These are phyloP conservation scores for Acrocyrtus sp. DNA, from an alignment of 2,888 invertebrate genomes.

Conservation along the genomic window DNA sequence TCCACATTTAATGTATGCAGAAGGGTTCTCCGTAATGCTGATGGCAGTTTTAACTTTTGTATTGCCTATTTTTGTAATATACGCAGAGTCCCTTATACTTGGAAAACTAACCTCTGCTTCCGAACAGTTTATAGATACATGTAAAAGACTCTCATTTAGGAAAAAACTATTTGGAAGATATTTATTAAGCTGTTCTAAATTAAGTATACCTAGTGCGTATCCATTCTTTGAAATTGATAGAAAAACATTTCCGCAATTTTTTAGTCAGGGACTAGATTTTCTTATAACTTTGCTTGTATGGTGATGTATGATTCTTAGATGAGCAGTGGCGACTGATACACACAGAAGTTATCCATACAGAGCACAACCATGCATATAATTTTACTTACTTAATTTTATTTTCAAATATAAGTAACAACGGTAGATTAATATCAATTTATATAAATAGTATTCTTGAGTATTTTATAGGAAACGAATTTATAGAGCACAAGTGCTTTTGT, in stretches of 20 bases:
- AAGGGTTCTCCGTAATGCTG: background rate
- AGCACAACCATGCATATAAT: too few species aligned
- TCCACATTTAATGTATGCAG: background rate
- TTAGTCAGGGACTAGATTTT: constrained; percentile 1
- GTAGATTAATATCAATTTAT: too few species aligned
- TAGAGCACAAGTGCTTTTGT: too few species aligned
- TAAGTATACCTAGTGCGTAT: background rate
- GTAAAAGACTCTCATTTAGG: background rate
- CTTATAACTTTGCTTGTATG: background rate
- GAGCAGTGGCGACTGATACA: too few species aligned
- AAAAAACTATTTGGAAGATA: background rate
- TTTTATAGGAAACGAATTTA: too few species aligned
- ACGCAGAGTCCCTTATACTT: constrained; percentile 1
- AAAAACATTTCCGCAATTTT: constrained; percentile 20
- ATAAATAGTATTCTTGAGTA: too few species aligned
- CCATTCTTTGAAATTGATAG: constrained; percentile 17
- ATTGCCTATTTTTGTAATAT: background rate
- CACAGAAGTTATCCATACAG: too few species aligned
- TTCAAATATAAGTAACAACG: too few species aligned
- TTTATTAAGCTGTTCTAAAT: background rate
- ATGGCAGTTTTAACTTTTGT: background rate
- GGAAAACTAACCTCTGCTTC: background rate
- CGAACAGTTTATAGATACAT: background rate
- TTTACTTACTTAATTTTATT: too few species aligned
- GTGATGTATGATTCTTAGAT: too few species aligned